Base-by-base conservation (phyloP, 2,888 invertebrate species). In the Cantharis flavilabris region DNA sequence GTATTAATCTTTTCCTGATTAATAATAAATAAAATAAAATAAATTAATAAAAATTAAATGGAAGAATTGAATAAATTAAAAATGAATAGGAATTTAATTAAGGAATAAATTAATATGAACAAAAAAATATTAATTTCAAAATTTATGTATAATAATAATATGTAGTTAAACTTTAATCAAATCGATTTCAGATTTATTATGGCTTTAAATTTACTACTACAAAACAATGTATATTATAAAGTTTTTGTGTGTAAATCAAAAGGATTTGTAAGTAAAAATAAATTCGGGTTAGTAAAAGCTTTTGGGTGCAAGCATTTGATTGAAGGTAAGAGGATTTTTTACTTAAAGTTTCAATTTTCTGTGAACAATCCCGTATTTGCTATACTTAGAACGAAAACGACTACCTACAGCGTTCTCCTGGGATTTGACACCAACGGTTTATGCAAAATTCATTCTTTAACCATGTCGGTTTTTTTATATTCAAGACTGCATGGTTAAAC, bases 391-490 rank as follows among this genome's bases (percentile, higher is more conserved):
- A 67, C 20, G 23, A 67, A 67, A 67, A 23, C 65, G 65, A 67
- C 65, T 23, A 67, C 26, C n/a, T 67, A 71, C 62, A 30, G 62
- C 65, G 62, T 70, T 69, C 77, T 70, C 63, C 18, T 10, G 77
- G 74, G 77, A 77, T 33, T 74, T 74, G 77, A 74, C 74, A 77
- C 74, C 77, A 73, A 77, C 77, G 71, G 77, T 73, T 77, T 77
- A 74, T 77, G 73, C 73, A 71, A 73, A 74, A 71, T 67, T 67
- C 65, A 67, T 67, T 67, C 65, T 67, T 67, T 23, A n/a, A 23
- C 65, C 65, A 67, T 49, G 49, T 49, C 49, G 49, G 49, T 49
- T 49, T 49, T 33, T 49, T 49, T 49, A 49, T 49, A 49, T 49
- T 49, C 49, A 49, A 49, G 49, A 49, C 49, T 49, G 49, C 49